Percentiles rank a stretch among this genome's conserved stretches.
phyloP scores from a whole-genome alignment of 2,113 vertebrate species.

The Speoplatyrhinus poulsoni region DNA sequence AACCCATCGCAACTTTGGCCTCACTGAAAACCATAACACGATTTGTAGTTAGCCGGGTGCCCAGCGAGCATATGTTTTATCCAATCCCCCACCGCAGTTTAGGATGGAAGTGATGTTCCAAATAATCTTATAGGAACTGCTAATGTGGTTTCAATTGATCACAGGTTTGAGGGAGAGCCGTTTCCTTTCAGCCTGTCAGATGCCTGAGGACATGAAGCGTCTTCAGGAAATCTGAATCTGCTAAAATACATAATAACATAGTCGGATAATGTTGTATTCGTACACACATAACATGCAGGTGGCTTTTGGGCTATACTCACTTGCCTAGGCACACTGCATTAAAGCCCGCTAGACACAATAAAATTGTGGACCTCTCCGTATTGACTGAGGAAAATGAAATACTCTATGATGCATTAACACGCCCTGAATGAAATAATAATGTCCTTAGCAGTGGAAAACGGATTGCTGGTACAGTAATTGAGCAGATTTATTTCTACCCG shows the following conservation, averaged over 20 bases:
- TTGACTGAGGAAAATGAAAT: slow-evolving; percentile 96
- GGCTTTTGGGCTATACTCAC: slow-evolving; percentile 32
- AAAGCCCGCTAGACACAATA: slow-evolving; percentile 79
- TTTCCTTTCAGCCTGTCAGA: slow-evolving; percentile 82
- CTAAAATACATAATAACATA: slow-evolving; percentile 47
- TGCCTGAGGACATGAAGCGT: slow-evolving; percentile 74
- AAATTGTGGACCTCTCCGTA: slow-evolving; percentile 88
- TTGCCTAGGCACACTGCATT: slow-evolving; percentile 73
- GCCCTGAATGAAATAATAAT: slow-evolving; percentile 98
- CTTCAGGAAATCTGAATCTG: slow-evolving; percentile 28
- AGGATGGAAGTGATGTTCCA: slow-evolving; percentile 87
- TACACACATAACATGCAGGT: slow-evolving; percentile 29
- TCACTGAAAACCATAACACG: slow-evolving; percentile 81
- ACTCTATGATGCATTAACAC: slow-evolving; percentile 95
- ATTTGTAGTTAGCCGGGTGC: slow-evolving; percentile 80
- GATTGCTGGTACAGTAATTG: slow-evolving; percentile 93
- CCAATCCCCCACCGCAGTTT: slow-evolving; percentile 89
- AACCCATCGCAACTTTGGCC: slow-evolving; percentile 78
- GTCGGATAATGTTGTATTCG: slow-evolving; percentile 35
- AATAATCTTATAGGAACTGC: slow-evolving; percentile 89
- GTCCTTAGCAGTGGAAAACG: slow-evolving; percentile 92
- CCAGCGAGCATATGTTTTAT: slow-evolving; percentile 82
- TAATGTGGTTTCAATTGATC: slow-evolving; percentile 93
- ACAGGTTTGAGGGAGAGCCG: slow-evolving; percentile 82
- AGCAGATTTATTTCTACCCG: slow-evolving; percentile 92